These are phyloP conservation scores for Hyposoter dolosus DNA, from an alignment of 2,888 invertebrate species.

Conservation along the genomic window DNA sequence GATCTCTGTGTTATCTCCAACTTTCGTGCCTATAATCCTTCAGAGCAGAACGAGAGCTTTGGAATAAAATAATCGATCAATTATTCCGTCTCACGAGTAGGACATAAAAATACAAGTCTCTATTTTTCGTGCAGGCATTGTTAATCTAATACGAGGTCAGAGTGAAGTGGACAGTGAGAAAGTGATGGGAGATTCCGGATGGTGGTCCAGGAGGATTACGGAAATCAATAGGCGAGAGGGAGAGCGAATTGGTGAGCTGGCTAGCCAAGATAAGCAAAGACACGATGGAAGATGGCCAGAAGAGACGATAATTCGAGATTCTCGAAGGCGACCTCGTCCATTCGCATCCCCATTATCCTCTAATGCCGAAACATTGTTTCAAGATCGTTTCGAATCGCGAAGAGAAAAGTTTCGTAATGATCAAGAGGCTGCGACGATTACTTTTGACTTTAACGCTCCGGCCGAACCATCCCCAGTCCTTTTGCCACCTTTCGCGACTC, in stretches of 20 bases:
- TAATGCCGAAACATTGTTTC: conserved; percentile 42
- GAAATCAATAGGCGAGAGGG: conserved; percentile 53
- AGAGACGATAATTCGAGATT: conserved; percentile 42
- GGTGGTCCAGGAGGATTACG: conserved; percentile 63
- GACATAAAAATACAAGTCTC: neutral
- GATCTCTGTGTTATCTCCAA: neutral
- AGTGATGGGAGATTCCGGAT: conserved; percentile 54
- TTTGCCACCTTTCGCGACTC: conserved; percentile 67
- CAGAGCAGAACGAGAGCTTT: neutral
- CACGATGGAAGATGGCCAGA: conserved; percentile 43
- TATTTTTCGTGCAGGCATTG: conserved; percentile 57
- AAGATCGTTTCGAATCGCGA: conserved; percentile 32
- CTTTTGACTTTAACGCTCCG: conserved; percentile 20
- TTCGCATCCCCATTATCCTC: conserved; percentile 51
- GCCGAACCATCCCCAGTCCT: conserved; percentile 69
- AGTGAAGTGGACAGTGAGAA: conserved; percentile 55
- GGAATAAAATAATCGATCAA: neutral
- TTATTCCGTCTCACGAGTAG: neutral
- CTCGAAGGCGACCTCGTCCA: conserved; percentile 62
- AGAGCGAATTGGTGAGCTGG: conserved; percentile 43
- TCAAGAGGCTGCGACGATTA: neutral
- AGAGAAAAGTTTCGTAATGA: conserved; percentile 27
- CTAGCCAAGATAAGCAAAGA: conserved; percentile 51
- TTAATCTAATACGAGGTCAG: conserved; percentile 60
- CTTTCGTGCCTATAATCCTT: neutral